Evolutionary conservation across 37 sponge, comb jelly and placozoan genomes (phyloP), one percentile per base, ranked within the genome.

Genomic region (Mnemiopsis leidyi): DNA sequence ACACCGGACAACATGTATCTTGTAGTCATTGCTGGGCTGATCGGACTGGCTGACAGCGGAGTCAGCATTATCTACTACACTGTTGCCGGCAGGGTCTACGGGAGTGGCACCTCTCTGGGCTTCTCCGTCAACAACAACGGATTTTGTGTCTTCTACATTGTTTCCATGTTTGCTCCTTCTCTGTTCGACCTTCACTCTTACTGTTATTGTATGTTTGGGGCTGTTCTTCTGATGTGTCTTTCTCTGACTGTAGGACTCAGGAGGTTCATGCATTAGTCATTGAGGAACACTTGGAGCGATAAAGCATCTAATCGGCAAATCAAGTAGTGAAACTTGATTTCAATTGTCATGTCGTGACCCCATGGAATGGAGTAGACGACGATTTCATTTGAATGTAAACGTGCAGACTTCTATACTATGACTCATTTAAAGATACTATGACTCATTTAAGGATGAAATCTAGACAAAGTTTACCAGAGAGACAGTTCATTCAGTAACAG

Each of bases 31-130:
- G 9, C 28, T 25, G 29, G 24, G 7, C 21, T 21, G 28, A 69
- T 69, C 24, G 73, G 73, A 28, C 73, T 69, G 1, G 24, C 73
- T 69, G 73, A 69, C 73, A 69, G 73, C 21, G 73, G 73, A 3
- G 21, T 69, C 9, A 69, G 73, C 73, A 69, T 69, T 25, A 69
- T 69, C 73, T 69, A 69, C 73, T 69, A 69, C n/a, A 69, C 28
- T 23, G n/a, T 20, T 21, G 73, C 73, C 2, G 73, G 73, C 7
- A 5, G 29, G 73, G n/a, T 69, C 2, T 69, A 69, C 29, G 73
- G 73, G n/a, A 25, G 2, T 25, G 73, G 73, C 2, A 25, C 73
- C 1, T 69, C 73, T 25, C 21, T 69, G 73, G 73, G 73, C 2
- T 69, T 28, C 73, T 69, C 73, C 23, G 73, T 69, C 24, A 69